These are phyloP conservation scores for Pollicipes pollicipes DNA, from an alignment of 1,140 invertebrate genomes.

Conservation along the genomic window DNA sequence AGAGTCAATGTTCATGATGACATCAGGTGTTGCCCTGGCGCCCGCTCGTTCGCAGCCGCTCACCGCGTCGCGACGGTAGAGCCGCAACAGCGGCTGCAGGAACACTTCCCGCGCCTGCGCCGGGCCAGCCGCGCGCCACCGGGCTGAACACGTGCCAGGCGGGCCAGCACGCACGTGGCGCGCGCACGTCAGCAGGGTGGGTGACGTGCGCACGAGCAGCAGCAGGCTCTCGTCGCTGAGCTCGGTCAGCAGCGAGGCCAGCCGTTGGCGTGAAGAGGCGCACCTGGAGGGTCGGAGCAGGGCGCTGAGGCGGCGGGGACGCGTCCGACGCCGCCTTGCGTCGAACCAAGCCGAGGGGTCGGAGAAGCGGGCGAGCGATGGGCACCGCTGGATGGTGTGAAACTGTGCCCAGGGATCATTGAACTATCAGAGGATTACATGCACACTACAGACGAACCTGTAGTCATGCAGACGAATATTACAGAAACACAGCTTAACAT, in stretches of 20 bases:
- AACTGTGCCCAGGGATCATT: too few relatives aligned
- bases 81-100: slow-evolving; percentile 49
- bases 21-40: too few relatives aligned
- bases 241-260: neutral
- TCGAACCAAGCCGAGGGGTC: too few relatives aligned
- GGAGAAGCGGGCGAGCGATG: too few relatives aligned
- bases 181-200: slow-evolving; percentile 44
- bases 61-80: slow-evolving; percentile 57
- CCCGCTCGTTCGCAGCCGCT: slow-evolving; percentile 21
- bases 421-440: too few relatives aligned
- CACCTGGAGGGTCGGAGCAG: neutral
- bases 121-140: slow-evolving; percentile 23
- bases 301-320: too few relatives aligned
- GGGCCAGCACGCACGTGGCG: slow-evolving; percentile 28
- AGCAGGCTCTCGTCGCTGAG: slow-evolving; percentile 21
- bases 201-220: slow-evolving; percentile 70
- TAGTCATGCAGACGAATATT: too few relatives aligned
- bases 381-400: too few relatives aligned
- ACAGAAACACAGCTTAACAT: too few relatives aligned
- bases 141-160: slow-evolving; percentile 17
- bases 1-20: too few relatives aligned
- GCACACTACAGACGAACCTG: too few relatives aligned
- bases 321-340: too few relatives aligned
- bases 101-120: slow-evolving; percentile 37
- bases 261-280: neutral